These are phyloP conservation scores for Eumacrocentrus americanus DNA, from an alignment of 2,888 invertebrate species.

Conservation along the genomic window DNA sequence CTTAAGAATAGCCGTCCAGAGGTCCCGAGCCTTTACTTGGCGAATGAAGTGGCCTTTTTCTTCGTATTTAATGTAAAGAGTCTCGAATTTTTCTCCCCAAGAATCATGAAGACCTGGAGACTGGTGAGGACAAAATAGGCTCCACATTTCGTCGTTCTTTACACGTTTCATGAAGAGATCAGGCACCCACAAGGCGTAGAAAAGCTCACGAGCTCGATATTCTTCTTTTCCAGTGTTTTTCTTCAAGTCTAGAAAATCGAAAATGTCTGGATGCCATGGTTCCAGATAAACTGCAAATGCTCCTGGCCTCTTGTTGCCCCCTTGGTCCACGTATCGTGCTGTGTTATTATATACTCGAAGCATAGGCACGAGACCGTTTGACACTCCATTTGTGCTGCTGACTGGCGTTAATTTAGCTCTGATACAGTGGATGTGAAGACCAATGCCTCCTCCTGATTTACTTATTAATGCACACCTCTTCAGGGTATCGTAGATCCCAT, in stretches of 20 bases:
- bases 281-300: slow-evolving; percentile 72
- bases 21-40: slow-evolving; percentile 62
- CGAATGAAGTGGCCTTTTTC: slow-evolving; percentile 53
- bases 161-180: slow-evolving; percentile 70
- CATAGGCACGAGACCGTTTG: slow-evolving; percentile 71
- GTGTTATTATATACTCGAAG: slow-evolving; percentile 68
- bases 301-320: slow-evolving; percentile 69
- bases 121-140: slow-evolving; percentile 69
- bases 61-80: slow-evolving; percentile 66
- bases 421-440: slow-evolving; percentile 69
- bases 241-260: slow-evolving; percentile 67
- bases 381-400: slow-evolving; percentile 68
- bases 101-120: slow-evolving; percentile 64
- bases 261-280: slow-evolving; percentile 71
- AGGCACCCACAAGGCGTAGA: slow-evolving; percentile 70
- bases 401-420: slow-evolving; percentile 67
- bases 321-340: slow-evolving; percentile 69
- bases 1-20: slow-evolving; percentile 69
- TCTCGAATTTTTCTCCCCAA: slow-evolving; percentile 70
- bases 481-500: slow-evolving; percentile 67
- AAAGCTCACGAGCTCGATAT: slow-evolving; percentile 67
- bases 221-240: slow-evolving; percentile 70
- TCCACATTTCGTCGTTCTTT: slow-evolving; percentile 65
- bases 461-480: slow-evolving; percentile 69
- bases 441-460: slow-evolving; percentile 70